A percentile compares a stretch with the other conserved stretches of the same genome.
phyloP scores from a whole-genome alignment of 2,797 vertebrate genomes.

The Miichthys miiuy region DNA sequence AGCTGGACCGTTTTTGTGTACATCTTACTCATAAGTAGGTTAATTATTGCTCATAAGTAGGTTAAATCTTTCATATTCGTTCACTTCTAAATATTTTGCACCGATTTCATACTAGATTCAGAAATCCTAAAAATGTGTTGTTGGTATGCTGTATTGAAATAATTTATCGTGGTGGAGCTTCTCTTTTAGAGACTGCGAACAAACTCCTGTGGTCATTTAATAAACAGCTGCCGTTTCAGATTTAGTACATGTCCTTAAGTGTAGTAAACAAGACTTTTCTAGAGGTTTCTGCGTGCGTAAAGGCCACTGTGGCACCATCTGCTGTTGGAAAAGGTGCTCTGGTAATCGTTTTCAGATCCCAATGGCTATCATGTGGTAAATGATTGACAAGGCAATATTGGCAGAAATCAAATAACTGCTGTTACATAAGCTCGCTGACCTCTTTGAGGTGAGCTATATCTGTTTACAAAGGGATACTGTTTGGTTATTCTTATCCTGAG shows the following conservation, averaged over 20 bases:
- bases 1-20: rapidly evolving
- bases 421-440: background rate
- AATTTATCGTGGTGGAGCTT: rapidly evolving
- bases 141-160: background rate
- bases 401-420: conserved; percentile 5
- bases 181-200: background rate
- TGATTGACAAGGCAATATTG: conserved; percentile 20
- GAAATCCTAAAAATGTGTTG: background rate
- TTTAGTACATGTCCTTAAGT: background rate
- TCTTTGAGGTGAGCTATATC: background rate
- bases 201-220: rapidly evolving
- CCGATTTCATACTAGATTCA: background rate
- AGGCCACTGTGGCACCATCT: conserved; percentile 68
- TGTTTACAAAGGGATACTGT: background rate
- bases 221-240: background rate
- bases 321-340: conserved; percentile 49
- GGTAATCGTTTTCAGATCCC: background rate
- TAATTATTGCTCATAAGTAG: rapidly evolving
- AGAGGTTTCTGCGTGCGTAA: conserved; percentile 43
- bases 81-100: background rate
- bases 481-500: background rate
- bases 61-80: too few species aligned
- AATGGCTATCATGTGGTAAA: background rate
- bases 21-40: rapidly evolving
- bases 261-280: conserved; percentile 68